Conservation (phyloP, 2,888 invertebrate genomes). For the Melinaea menophilus region DNA sequence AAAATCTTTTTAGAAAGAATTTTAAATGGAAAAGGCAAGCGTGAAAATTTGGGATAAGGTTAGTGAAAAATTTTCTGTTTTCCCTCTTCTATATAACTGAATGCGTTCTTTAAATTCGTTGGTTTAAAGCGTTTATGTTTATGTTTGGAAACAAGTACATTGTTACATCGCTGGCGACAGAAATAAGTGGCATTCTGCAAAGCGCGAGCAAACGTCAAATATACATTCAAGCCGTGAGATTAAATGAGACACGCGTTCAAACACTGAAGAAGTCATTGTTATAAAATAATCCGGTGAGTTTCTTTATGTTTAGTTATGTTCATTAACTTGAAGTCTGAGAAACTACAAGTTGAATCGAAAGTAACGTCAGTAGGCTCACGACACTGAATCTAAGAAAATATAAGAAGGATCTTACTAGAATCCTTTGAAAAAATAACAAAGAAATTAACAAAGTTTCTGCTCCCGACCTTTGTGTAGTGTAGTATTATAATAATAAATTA, state of each 20-base stretch:
- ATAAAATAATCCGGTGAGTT: too few relatives aligned
- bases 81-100: not conserved
- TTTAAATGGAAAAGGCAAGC: conserved; percentile 7
- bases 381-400: too few relatives aligned
- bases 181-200: conserved; percentile 20
- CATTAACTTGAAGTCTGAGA: too few relatives aligned
- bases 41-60: conserved; percentile 5
- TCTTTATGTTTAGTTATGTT: too few relatives aligned
- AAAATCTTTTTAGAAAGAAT: conserved; percentile 9
- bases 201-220: conserved; percentile 45
- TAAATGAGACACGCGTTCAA: conserved; percentile 48
- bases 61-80: conserved; percentile 7
- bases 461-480: too few relatives aligned
- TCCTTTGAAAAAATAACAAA: too few relatives aligned
- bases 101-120: not conserved
- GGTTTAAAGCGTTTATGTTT: not conserved
- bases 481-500: too few relatives aligned
- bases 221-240: conserved; percentile 49
- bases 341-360: conserved; percentile 22
- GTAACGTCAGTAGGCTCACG: too few relatives aligned
- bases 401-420: too few relatives aligned
- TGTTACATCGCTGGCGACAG: conserved; percentile 18
- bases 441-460: too few relatives aligned
- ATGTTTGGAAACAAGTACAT: conserved; percentile 1
- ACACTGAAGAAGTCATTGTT: conserved; percentile 25